phyloP scores from a whole-genome alignment of 1,140 invertebrate species.

The roundworm (Caenorhabditis elegans) region DNA sequence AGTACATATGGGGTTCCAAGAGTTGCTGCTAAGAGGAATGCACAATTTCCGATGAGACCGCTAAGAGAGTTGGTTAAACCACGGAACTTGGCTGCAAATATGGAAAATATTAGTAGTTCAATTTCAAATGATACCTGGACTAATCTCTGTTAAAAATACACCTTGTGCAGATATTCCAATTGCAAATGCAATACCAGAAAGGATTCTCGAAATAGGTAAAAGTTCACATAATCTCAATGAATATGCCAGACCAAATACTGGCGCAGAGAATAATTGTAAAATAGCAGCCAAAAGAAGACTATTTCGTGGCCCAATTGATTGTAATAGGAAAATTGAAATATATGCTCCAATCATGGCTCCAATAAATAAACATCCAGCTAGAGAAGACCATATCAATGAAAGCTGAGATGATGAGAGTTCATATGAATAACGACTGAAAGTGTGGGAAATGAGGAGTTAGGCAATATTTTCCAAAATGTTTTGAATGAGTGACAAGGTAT shows the following conservation, averaged over 20 bases:
- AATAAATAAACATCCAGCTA: conserved; percentile 40
- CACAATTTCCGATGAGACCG: conserved; percentile 46
- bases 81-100: background rate
- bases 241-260: background rate
- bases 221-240: background rate
- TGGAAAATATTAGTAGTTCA: background rate
- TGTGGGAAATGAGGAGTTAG: no score
- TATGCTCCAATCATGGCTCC: conserved; percentile 41
- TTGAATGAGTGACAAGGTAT: no score
- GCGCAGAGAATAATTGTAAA: conserved; percentile 1
- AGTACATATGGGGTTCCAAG: conserved; percentile 42
- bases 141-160: conserved; percentile 41
- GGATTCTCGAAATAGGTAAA: conserved; percentile 35
- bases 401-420: background rate
- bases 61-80: conserved; percentile 35
- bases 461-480: no score
- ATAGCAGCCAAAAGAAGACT: conserved; percentile 15
- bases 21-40: conserved; percentile 36
- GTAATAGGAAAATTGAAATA: background rate
- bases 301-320: conserved; percentile 33
- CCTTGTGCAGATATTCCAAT: conserved; percentile 45
- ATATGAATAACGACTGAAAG: conserved; percentile 20
- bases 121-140: conserved; percentile 23
- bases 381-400: conserved; percentile 33
- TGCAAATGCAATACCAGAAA: conserved; percentile 43